Evolutionary conservation across 2,113 vertebrate genomes (phyloP).

Genomic region (Antigone vipio): DNA sequence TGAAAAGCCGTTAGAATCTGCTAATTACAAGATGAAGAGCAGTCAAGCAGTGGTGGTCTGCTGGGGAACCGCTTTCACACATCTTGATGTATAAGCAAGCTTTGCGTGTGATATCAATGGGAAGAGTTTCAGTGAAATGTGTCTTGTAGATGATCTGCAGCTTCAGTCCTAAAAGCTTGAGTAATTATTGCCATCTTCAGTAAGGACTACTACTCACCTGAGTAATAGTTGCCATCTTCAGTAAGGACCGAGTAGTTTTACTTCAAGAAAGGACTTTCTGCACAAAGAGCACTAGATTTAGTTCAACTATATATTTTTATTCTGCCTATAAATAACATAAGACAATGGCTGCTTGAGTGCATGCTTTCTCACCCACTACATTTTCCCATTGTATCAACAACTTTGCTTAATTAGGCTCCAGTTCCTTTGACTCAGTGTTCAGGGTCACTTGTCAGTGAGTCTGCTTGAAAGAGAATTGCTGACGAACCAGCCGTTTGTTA

Average conservation of each 20-base stretch:
- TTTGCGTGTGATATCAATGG: accelerated
- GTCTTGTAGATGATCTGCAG: not conserved
- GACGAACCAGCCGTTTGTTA: conserved; percentile 4
- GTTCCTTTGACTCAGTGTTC: not conserved
- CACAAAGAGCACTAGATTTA: not conserved
- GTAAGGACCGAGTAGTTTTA: not conserved
- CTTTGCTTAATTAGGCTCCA: conserved; percentile 6
- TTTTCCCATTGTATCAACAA: conserved; percentile 3
- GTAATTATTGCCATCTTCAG: not conserved
- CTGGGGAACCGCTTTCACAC: not conserved
- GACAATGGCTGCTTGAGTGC: not conserved
- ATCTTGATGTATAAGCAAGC: not conserved
- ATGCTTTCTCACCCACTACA: not conserved
- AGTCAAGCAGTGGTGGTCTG: not conserved
- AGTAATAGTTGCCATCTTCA: not conserved
- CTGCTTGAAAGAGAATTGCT: conserved; percentile 27
- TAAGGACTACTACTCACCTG: not conserved
- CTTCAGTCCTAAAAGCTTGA: not conserved
- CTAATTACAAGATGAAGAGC: conserved; percentile 11
- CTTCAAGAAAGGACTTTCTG: not conserved
- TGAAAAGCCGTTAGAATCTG: conserved; percentile 21
- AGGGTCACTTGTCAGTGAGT: not conserved
- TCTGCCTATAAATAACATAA: not conserved
- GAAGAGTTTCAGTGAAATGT: not conserved
- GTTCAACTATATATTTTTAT: not conserved